phyloP scores from a whole-genome alignment of 2,797 vertebrate species.

The Heterohyrax brucei region DNA sequence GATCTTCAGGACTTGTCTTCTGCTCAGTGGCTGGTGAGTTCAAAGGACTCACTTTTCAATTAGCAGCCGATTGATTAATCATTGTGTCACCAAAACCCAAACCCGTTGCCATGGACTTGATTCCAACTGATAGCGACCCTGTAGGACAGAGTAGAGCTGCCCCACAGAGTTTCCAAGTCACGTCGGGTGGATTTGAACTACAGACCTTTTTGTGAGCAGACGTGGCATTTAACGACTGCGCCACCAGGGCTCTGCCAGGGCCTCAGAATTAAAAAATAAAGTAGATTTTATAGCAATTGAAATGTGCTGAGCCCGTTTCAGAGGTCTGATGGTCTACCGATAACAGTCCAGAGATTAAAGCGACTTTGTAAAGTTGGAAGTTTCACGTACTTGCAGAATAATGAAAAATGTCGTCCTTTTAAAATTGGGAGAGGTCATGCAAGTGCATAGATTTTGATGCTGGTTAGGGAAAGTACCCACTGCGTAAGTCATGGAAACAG shows the following conservation, averaged over 20 bases:
- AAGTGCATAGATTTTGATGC: background rate
- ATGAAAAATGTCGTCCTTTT: background rate
- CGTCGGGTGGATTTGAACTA: too few relatives aligned
- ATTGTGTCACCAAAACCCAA: too few relatives aligned
- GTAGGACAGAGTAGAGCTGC: too few relatives aligned
- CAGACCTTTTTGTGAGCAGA: too few relatives aligned
- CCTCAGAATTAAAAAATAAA: background rate
- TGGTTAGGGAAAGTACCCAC: background rate
- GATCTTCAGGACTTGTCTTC: background rate
- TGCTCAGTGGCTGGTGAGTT: background rate
- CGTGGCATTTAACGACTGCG: too few relatives aligned
- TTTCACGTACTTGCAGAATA: background rate
- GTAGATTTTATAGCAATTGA: slow-evolving; percentile 14
- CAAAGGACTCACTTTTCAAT: background rate
- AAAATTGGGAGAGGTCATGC: slow-evolving; percentile 23
- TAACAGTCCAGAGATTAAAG: background rate
- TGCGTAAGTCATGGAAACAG: background rate
- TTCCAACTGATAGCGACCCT: too few relatives aligned
- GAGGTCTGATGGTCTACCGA: background rate
- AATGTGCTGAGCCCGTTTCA: slow-evolving; percentile 10
- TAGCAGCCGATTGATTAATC: background rate
- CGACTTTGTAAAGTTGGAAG: slow-evolving; percentile 42
- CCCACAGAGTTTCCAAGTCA: too few relatives aligned
- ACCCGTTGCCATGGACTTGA: too few relatives aligned
- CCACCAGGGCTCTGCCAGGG: too few relatives aligned